A percentile compares a stretch with the other conserved stretches of the same genome.
Evolutionary conservation across 92 coral and sea anemone species (phyloP).

Genomic region (Epizoanthus fatuus): DNA sequence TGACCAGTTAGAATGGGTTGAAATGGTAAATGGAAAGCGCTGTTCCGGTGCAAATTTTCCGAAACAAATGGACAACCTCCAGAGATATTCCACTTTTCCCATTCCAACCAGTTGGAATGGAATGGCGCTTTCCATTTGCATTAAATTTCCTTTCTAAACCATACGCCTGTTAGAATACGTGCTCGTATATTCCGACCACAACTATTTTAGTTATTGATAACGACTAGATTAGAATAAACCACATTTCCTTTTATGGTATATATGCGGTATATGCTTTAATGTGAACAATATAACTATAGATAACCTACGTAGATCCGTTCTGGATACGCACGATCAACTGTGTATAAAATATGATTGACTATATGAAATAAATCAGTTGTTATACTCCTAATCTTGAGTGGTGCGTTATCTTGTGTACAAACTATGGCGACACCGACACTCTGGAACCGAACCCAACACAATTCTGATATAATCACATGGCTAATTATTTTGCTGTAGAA

Average conservation of each 20-base stretch:
- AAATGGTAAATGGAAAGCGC: no score
- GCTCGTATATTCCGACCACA: no score
- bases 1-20: no score
- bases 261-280: neutral
- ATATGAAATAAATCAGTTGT: conserved; percentile 15
- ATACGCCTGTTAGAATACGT: no score
- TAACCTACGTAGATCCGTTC: conserved; percentile 21
- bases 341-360: conserved; percentile 9
- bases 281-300: conserved; percentile 10
- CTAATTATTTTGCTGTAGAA: no score
- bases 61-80: no score
- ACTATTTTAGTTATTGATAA: no score
- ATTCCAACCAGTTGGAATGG: no score
- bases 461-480: neutral
- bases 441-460: neutral
- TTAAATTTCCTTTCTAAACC: no score
- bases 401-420: conserved; percentile 19
- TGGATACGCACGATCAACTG: neutral
- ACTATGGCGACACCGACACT: conserved; percentile 16
- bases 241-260: neutral
- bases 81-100: no score
- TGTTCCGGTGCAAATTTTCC: no score
- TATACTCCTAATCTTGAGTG: conserved; percentile 10
- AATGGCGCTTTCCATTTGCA: no score
- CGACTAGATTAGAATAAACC: neutral